These are phyloP conservation scores for Tricholaema leucomelas DNA, from an alignment of 2,113 vertebrate species.

Conservation along the genomic window DNA sequence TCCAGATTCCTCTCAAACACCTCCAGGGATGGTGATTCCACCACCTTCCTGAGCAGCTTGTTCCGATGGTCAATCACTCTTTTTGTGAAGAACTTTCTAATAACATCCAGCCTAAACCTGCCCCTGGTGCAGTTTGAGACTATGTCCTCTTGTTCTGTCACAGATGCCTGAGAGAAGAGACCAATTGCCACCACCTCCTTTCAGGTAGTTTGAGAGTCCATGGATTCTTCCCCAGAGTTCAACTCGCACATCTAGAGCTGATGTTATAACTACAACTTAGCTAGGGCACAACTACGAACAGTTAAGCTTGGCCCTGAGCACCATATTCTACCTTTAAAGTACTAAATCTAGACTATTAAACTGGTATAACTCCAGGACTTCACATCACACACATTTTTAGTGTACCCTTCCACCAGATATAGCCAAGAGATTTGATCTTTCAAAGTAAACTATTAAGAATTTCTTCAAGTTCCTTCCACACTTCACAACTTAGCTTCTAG, in stretches of 20 bases:
- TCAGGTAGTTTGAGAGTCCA: background rate
- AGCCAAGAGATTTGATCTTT: background rate
- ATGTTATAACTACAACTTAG: background rate
- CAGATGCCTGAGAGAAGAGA: too few relatives aligned
- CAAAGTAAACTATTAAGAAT: background rate
- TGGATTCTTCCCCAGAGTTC: background rate
- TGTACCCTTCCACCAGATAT: background rate
- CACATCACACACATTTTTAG: background rate
- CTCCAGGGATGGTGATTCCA: too few relatives aligned
- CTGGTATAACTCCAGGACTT: background rate
- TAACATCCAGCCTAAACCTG: too few relatives aligned
- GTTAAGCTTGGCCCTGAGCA: background rate
- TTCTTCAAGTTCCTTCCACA: background rate
- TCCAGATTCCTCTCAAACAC: too few relatives aligned
- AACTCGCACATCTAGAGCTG: background rate
- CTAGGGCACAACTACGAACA: background rate
- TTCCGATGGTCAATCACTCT: too few relatives aligned
- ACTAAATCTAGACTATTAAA: background rate
- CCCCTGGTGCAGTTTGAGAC: too few relatives aligned
- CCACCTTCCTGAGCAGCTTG: too few relatives aligned
- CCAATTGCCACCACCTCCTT: too few relatives aligned
- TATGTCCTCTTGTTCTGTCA: too few relatives aligned
- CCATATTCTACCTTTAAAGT: background rate
- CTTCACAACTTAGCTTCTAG: background rate
- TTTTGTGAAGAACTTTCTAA: too few relatives aligned